Percentiles rank a stretch among this genome's conserved stretches.
These are phyloP conservation scores for Dexiosoma caninum DNA, from an alignment of 2,888 invertebrate genomes.

Conservation along the genomic window DNA sequence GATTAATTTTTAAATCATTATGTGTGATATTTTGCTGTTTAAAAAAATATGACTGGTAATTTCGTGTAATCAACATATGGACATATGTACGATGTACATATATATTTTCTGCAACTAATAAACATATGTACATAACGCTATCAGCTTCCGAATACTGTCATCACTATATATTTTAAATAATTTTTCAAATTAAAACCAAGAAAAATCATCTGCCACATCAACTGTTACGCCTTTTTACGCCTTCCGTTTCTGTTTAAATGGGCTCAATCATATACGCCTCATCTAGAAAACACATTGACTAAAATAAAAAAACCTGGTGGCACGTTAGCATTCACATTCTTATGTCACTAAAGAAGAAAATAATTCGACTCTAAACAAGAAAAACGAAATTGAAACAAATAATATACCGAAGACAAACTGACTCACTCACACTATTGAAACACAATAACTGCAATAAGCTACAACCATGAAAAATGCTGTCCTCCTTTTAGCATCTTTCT, in stretches of 20 bases:
- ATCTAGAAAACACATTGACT: not conserved
- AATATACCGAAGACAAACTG: conserved; percentile 21
- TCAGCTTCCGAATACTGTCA: too few relatives aligned
- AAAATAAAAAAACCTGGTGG: conserved; percentile 8
- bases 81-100: too few relatives aligned
- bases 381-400: not conserved
- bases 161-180: conserved; percentile 5
- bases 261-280: conserved; percentile 13
- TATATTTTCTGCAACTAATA: conserved; percentile 4
- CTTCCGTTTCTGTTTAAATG: conserved; percentile 18
- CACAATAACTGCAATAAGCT: not conserved
- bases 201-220: conserved; percentile 56
- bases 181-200: not conserved
- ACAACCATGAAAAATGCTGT: not conserved
- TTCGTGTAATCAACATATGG: conserved; percentile 10
- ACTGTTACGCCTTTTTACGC: conserved; percentile 53
- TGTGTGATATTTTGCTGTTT: too few relatives aligned
- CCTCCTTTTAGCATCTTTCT: conserved; percentile 15
- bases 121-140: conserved; percentile 36
- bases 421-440: conserved; percentile 44
- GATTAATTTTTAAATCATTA: too few relatives aligned
- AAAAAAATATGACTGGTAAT: not conserved
- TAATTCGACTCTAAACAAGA: conserved; percentile 1
- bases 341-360: conserved; percentile 11
- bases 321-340: not conserved